Evolutionary conservation across 2,113 vertebrate genomes (phyloP).

Genomic region (Notothenia coriiceps): DNA sequence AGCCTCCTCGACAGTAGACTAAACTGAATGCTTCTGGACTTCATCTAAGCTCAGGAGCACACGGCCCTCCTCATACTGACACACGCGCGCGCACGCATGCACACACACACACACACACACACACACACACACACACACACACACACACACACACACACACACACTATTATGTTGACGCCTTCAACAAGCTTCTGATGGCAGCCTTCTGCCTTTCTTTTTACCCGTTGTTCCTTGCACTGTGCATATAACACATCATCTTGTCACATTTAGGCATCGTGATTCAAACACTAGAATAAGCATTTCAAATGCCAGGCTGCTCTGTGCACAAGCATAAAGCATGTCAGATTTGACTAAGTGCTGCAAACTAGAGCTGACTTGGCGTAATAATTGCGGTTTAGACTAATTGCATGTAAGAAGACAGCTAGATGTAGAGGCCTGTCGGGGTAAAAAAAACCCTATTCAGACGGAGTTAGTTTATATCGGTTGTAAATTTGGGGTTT

Average conservation of each 20-base stretch:
- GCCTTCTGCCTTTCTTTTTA: constrained; percentile 48
- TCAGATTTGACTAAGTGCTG: constrained; percentile 35
- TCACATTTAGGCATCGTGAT: constrained; percentile 9
- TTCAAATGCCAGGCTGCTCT: constrained; percentile 9
- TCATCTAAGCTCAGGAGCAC: constrained; percentile 49
- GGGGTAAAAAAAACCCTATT: not conserved
- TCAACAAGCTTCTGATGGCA: constrained; percentile 45
- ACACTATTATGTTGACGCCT: constrained; percentile 24
- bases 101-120: not conserved
- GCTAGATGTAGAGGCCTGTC: constrained; percentile 14
- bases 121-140: not conserved
- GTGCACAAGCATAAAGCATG: constrained; percentile 22
- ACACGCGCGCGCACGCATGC: no score
- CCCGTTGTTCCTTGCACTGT: constrained; percentile 3
- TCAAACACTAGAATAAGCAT: constrained; percentile 18
- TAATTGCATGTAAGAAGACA: constrained; percentile 30
- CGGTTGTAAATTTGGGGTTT: not conserved
- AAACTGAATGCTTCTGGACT: constrained; percentile 74
- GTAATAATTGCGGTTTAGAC: constrained; percentile 36
- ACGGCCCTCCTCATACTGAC: no score
- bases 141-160: constrained; percentile 19
- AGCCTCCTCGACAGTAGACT: constrained; percentile 72
- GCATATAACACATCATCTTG: constrained; percentile 16
- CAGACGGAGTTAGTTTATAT: not conserved
- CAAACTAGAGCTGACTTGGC: constrained; percentile 38